Percentiles rank a stretch among this genome's conserved stretches.
Conservation (phyloP, 1,140 invertebrate species). For the Nebria ingens region DNA sequence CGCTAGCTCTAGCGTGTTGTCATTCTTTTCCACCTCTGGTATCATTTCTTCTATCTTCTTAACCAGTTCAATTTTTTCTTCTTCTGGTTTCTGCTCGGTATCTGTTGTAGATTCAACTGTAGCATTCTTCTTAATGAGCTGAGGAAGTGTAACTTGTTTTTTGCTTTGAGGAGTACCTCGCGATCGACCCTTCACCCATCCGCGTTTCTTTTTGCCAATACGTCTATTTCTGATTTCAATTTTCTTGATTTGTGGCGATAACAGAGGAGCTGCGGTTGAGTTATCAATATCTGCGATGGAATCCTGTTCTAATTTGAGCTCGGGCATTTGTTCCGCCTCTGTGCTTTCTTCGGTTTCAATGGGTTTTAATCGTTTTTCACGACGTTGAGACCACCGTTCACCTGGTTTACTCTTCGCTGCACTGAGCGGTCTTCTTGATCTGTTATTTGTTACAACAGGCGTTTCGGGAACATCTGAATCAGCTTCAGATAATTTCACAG, state of each 20-base stretch:
- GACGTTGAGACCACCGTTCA: conserved; percentile 35
- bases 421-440: conserved; percentile 35
- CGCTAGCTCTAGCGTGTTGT: conserved; percentile 28
- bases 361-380: conserved; percentile 29
- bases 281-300: background rate
- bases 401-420: conserved; percentile 33
- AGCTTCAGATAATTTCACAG: conserved; percentile 2
- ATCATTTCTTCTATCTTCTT: conserved; percentile 13
- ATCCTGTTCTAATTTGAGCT: conserved; percentile 1
- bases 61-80: conserved; percentile 8
- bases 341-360: conserved; percentile 20
- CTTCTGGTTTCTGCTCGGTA: conserved; percentile 15
- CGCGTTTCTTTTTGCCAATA: conserved; percentile 30
- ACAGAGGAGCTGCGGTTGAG: conserved; percentile 7
- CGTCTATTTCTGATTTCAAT: conserved; percentile 15
- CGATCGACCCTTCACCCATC: conserved; percentile 30
- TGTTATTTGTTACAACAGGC: conserved; percentile 27
- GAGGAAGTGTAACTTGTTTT: conserved; percentile 25
- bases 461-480: background rate
- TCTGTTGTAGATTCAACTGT: conserved; percentile 22
- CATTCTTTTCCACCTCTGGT: conserved; percentile 30
- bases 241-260: conserved; percentile 22
- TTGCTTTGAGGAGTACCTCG: conserved; percentile 8
- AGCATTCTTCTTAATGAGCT: conserved; percentile 23
- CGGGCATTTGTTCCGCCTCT: conserved; percentile 18